These are phyloP conservation scores for Timema cristinae DNA, from an alignment of 2,888 invertebrate species.

Conservation along the genomic window DNA sequence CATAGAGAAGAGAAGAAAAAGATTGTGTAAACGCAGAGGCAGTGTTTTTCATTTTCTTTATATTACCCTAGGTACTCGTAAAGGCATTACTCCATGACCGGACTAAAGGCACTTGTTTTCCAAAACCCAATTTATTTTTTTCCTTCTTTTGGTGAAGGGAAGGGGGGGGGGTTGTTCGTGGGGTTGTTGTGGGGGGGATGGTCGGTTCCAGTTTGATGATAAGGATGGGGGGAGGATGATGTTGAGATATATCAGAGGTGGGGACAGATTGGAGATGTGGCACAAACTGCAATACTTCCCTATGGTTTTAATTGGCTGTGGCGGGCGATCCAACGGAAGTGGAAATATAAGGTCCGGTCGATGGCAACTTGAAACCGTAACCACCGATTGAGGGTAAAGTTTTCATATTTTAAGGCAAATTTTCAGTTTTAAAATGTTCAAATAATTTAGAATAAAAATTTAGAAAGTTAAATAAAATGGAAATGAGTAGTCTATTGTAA, in stretches of 20 bases:
- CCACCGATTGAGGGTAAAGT: no score
- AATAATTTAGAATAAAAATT: no score
- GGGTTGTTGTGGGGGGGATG: conserved; percentile 4
- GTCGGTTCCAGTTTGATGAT: neutral
- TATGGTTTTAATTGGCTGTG: conserved; percentile 24
- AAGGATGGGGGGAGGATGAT: neutral
- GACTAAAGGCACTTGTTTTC: conserved; percentile 34
- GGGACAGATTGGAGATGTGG: conserved; percentile 14
- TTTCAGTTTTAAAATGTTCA: no score
- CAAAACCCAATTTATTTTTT: conserved; percentile 36
- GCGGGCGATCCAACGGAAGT: conserved; percentile 12
- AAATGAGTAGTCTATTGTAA: no score
- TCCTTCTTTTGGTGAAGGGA: conserved; percentile 19
- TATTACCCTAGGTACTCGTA: conserved; percentile 81
- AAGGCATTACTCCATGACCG: conserved; percentile 84
- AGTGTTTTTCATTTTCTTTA: conserved; percentile 88
- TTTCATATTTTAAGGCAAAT: no score
- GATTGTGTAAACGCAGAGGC: conserved; percentile 52
- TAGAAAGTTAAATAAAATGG: no score
- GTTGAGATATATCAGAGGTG: conserved; percentile 14
- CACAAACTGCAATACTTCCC: neutral
- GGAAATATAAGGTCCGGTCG: conserved; percentile 9
- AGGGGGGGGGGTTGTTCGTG: conserved; percentile 11
- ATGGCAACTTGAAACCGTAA: no score
- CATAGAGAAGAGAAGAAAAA: conserved; percentile 17